Evolutionary conservation across 1,140 invertebrate genomes (phyloP).

Genomic region (Steinernema khuongi): DNA sequence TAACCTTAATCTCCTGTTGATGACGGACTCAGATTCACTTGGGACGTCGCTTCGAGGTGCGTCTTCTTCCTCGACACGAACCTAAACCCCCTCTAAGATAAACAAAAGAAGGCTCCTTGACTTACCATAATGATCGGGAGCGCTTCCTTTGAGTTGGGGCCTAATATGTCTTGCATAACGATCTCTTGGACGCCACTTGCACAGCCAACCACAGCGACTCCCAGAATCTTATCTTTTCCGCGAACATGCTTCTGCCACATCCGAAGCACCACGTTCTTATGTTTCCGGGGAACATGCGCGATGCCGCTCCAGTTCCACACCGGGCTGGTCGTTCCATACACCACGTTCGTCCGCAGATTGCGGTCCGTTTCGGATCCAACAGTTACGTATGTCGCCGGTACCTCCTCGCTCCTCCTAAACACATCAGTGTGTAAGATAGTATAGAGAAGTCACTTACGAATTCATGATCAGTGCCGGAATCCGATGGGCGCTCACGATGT

Average conservation of each 20-base stretch:
- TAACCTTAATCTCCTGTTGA: too few species aligned
- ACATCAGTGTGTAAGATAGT: not conserved
- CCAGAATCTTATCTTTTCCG: not conserved
- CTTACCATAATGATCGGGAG: not conserved
- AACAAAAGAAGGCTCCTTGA: too few species aligned
- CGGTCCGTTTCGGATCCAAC: not conserved
- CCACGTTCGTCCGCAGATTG: not conserved
- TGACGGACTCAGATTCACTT: too few species aligned
- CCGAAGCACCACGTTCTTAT: not conserved
- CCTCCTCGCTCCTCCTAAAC: not conserved
- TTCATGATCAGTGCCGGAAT: not conserved
- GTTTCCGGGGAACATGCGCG: not conserved
- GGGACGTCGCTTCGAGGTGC: not conserved
- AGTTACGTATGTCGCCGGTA: not conserved
- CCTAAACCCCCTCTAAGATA: not conserved
- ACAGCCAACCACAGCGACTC: not conserved
- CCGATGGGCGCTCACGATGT: not conserved
- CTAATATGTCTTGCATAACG: not conserved
- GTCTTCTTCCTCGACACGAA: not conserved
- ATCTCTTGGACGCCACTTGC: not conserved
- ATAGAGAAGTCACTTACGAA: not conserved
- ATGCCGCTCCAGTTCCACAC: not conserved
- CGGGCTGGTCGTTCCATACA: not conserved
- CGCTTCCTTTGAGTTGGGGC: not conserved
- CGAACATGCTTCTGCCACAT: not conserved